Conservation (phyloP, 1,140 invertebrate genomes). For the Magallana angulata region DNA sequence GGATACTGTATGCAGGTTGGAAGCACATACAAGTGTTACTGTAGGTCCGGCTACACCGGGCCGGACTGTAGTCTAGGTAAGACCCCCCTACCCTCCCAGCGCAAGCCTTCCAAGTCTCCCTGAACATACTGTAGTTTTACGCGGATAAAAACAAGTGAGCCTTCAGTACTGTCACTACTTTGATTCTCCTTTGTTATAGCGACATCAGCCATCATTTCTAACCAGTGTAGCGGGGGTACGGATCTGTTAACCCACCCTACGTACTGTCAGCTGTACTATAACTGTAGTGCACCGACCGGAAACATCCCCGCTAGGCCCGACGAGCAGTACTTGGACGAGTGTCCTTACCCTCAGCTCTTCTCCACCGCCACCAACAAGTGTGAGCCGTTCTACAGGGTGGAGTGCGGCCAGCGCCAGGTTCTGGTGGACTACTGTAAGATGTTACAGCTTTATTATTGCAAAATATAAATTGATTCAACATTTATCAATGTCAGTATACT, state of each 20-base stretch:
- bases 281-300: constrained; percentile 55
- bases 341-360: constrained; percentile 64
- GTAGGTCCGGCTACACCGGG: not conserved
- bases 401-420: constrained; percentile 58
- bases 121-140: too few species aligned
- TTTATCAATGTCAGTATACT: too few species aligned
- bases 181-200: not conserved
- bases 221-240: not conserved
- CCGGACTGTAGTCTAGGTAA: not conserved
- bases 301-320: constrained; percentile 47
- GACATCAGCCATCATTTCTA: not conserved
- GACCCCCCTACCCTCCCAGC: too few species aligned
- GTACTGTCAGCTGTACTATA: constrained; percentile 67
- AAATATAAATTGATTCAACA: too few species aligned
- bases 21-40: not conserved
- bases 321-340: constrained; percentile 63
- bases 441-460: too few species aligned
- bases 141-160: too few species aligned
- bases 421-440: constrained; percentile 15
- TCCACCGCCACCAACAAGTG: constrained; percentile 51
- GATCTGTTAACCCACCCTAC: constrained; percentile 55
- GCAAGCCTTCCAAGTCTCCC: too few species aligned
- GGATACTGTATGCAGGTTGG: not conserved
- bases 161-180: not conserved
- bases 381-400: constrained; percentile 55